Base-by-base conservation (phyloP, 2,888 invertebrate genomes). In the Camptogramma bilineatum region DNA sequence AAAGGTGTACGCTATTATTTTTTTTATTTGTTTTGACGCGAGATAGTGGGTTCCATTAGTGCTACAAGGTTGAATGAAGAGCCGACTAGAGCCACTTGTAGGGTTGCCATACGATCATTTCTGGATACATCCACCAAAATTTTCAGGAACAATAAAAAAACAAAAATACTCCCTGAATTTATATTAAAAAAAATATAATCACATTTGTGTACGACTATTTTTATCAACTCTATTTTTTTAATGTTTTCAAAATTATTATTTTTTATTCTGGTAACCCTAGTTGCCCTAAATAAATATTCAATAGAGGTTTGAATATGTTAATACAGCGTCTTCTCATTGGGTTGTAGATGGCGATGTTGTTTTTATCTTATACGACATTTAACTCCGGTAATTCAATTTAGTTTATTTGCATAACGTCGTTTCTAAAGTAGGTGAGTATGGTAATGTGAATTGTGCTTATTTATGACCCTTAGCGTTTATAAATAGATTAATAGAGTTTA, bases 341-440 rank as follows among this genome's bases (percentile, higher is more conserved):
- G 81, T 91, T 90, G 91, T 91, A 92, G 92, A 93, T 92, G 87
- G 90, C 90, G 79, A 83, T 83, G 88, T 92, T 92, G 93, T 93
- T 93, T 93, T 93, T 93, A 93, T 93, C 93, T 93, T 88, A 92
- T 91, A 88, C 90, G 88, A 93, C 93, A 93, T 93, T 93, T 93
- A 93, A 92, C 93, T 92, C 91, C 86, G 84, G 93, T 92, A 91
- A 93, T 93, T 93, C 93, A 93, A 93, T 93, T 93, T 93, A 90
- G 85, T 86, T 75, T 88, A 93, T 93, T 93, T 91, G 91, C 93
- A 93, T 93, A 92, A 91, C 90, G 92, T 87, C 83, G 81, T 78
- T 82, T 85, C 83, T 85, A 81, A 87, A 90, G 90, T 92, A 92
- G 91, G 92, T 92, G 91, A 90, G 86, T 86, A 88, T 90, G 90